A percentile compares a stretch with the other conserved stretches of the same genome.
phyloP scores from a whole-genome alignment of 2,888 invertebrate species.

The Drosophila robusta region DNA sequence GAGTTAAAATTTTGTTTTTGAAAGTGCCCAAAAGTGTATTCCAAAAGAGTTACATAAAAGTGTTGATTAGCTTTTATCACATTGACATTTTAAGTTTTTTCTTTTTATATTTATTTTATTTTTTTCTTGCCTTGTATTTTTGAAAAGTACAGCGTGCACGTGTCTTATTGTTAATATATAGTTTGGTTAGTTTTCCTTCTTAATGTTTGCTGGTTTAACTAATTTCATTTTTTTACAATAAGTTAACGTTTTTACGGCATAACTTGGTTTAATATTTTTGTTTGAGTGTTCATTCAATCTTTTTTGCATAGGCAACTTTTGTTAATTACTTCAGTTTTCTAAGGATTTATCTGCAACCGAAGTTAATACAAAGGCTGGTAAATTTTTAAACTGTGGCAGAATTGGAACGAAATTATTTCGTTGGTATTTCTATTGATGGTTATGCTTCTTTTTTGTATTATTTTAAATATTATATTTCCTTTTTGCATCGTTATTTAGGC shows the following conservation, averaged over 20 bases:
- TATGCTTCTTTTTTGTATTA: slow-evolving; percentile 25
- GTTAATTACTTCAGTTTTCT: slow-evolving; percentile 51
- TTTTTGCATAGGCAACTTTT: slow-evolving; percentile 70
- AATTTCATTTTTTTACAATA: slow-evolving; percentile 63
- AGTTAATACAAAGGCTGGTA: slow-evolving; percentile 30
- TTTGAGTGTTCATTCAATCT: slow-evolving; percentile 31
- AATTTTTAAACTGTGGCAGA: slow-evolving; percentile 53
- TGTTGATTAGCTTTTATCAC: slow-evolving; percentile 74
- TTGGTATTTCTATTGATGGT: slow-evolving; percentile 39
- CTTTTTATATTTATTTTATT: slow-evolving; percentile 35
- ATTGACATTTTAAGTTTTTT: slow-evolving; percentile 66
- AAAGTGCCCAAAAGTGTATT: slow-evolving; percentile 65
- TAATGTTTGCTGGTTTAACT: slow-evolving; percentile 39
- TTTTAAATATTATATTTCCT: slow-evolving; percentile 36
- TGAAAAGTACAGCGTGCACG: slow-evolving; percentile 78
- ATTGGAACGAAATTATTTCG: slow-evolving; percentile 58
- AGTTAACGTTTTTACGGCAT: slow-evolving; percentile 66
- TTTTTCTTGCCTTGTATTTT: slow-evolving; percentile 60
- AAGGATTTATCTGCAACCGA: slow-evolving; percentile 48
- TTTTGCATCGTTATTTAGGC: slow-evolving; percentile 49
- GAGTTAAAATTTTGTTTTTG: slow-evolving; percentile 56
- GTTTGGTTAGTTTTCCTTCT: slow-evolving; percentile 52
- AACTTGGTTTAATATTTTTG: slow-evolving; percentile 28
- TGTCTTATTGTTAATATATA: slow-evolving; percentile 62
- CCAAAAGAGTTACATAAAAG: slow-evolving; percentile 68